Base-by-base conservation (phyloP, 2,888 invertebrate species). In the Ommatoiulus sabulosus region DNA sequence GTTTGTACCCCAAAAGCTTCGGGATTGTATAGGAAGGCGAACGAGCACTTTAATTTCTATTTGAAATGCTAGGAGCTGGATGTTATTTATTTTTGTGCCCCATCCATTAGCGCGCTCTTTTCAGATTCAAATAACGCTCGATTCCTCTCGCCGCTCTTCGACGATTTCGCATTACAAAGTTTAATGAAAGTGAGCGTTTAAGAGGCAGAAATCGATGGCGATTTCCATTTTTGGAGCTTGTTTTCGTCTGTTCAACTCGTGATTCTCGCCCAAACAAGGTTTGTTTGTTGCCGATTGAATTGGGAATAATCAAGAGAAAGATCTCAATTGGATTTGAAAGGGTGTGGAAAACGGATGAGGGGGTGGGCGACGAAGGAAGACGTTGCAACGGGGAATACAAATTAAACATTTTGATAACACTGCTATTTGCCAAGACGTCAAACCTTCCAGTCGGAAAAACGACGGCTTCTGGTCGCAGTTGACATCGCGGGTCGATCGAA, bases 141-240 rank as follows among this genome's bases (percentile, higher is more conserved):
- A n/a, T n/a, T 52, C 15, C 52, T 52, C 57, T 57, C 15, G 4
- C 0, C 17, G 46, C 46, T 46, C 46, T 52, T 57, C 57, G 57
- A 57, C 57, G 12, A 57, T 57, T 57, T 10, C 57, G 17, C 57
- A 57, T 57, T 57, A 57, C 57, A 57, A 57, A 57, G 57, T 57
- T 57, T 57, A 57, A 57, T 57, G 57, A 57, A 57, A 57, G 57
- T 57, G 57, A 57, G 17, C 57, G 57, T 57, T 57, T 57, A 57
- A 57, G 57, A 57, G 57, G 57, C 57, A 57, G 57, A 57, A 57
- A 57, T 57, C 57, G 57, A 57, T 57, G 57, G 57, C 57, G 57
- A 57, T 57, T 57, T 57, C 57, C 57, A 57, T 57, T 57, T 52
- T 57, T 12, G 48, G 15, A 5, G 12, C 15, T 15, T 57, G 57